phyloP scores from a whole-genome alignment of 2,888 invertebrate species.

The Diarsia dahlii region DNA sequence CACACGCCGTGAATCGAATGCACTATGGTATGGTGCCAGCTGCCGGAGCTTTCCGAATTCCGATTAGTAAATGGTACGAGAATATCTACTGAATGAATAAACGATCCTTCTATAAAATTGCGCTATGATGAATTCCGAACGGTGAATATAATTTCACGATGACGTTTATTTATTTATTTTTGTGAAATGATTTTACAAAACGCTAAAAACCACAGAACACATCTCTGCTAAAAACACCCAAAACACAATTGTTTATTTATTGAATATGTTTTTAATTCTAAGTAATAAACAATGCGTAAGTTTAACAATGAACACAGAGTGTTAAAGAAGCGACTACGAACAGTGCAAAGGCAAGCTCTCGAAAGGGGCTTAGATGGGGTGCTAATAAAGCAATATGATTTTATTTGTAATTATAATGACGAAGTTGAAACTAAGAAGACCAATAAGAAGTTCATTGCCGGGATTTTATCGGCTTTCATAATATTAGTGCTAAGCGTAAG shows the following conservation, averaged over 20 bases:
- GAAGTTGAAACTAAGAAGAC: constrained; percentile 67
- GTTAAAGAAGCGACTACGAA: constrained; percentile 67
- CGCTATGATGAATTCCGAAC: constrained; percentile 19
- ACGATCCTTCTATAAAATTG: neutral
- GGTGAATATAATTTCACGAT: constrained; percentile 25
- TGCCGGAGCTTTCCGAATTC: neutral
- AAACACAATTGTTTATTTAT: neutral
- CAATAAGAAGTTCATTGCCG: constrained; percentile 72
- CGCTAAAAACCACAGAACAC: neutral
- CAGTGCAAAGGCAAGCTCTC: constrained; percentile 78
- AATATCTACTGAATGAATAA: constrained; percentile 4
- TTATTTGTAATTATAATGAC: constrained; percentile 74
- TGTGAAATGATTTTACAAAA: constrained; percentile 24
- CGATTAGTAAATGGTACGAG: constrained; percentile 8
- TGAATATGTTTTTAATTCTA: constrained; percentile 50
- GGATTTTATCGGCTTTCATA: constrained; percentile 71
- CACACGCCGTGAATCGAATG: neutral
- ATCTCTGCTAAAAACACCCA: neutral
- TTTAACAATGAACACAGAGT: constrained; percentile 41
- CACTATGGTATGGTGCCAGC: constrained; percentile 6
- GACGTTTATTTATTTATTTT: constrained; percentile 55
- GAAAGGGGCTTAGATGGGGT: constrained; percentile 74
- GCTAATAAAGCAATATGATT: constrained; percentile 75
- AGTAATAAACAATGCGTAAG: constrained; percentile 60
- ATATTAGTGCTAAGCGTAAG: constrained; percentile 74